Base-by-base conservation (phyloP, 2,113 vertebrate species). In the Gallinago paraguaiae region DNA sequence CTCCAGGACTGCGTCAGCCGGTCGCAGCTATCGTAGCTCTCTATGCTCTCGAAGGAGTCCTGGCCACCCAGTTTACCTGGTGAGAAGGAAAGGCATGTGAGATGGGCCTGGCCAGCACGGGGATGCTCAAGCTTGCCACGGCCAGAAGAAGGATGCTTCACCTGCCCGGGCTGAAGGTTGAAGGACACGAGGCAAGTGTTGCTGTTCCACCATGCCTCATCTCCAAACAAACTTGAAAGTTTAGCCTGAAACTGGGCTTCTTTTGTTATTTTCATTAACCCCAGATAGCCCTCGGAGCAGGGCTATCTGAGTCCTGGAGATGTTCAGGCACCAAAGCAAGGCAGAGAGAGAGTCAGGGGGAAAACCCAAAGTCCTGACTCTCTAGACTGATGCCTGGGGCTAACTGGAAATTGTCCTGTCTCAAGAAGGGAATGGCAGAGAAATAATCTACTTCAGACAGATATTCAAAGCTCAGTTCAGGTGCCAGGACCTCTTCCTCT, bases 21-120 rank as follows among this genome's bases (percentile, higher is more conserved):
- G 94, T 99, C 99, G 0, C 99, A 99, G 97, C 99, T 99, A 92
- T 99, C 99, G 4, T 99, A 99, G 98, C 99, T 99, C 96, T 99
- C 99, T 22, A 99, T 98, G 98, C 99, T 99, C 97, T 99, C 99
- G 13, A 99, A 99, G 45, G 99, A 99, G 95, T 99, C 99, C 98
- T 99, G 99, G 76, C 99, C 99, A 1, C 99, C 99, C 20, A 99
- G 98, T 82, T 99, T 99, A 95, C 99, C 99, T 99, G 96, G 56
- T 10, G 39, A 75, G 57, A 43, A 33, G 71, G 54, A 88, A 95
- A 64, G 83, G 57, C 23, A 35, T 45, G 87, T 92, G 94, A 96
- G 91, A 71, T 0, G 13, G 7, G 61, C 45, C 46, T 27, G 75
- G 59, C 9, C 35, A 48, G 22, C 17, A 17, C 1, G 1, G 45